Evolutionary conservation across 2,113 vertebrate genomes (phyloP).

Genomic region (Neogale vison): DNA sequence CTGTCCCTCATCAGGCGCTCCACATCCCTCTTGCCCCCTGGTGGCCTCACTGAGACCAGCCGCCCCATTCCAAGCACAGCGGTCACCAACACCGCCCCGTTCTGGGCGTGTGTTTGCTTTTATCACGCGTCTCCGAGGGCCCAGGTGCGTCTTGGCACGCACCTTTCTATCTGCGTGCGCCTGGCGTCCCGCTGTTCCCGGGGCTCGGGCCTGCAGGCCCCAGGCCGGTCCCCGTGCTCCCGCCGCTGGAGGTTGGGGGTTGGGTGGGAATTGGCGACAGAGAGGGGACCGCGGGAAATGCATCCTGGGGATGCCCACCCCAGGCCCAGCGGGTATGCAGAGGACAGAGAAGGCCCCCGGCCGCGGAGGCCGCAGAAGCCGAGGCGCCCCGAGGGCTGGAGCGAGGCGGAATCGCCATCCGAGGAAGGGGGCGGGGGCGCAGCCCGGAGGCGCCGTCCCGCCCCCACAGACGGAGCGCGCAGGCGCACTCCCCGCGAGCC

Average conservation of each 20-base stretch:
- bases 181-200: not conserved
- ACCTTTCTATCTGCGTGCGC: not conserved
- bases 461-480: slow-evolving; percentile 68
- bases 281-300: not conserved
- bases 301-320: not conserved
- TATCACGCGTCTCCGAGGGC: not conserved
- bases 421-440: not conserved
- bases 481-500: slow-evolving; percentile 56
- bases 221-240: not conserved
- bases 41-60: slow-evolving; percentile 30
- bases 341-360: not conserved
- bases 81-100: not conserved
- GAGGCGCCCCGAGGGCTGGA: accelerated
- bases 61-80: accelerated
- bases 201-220: not conserved
- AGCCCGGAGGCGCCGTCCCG: not conserved
- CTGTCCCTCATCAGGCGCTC: not conserved
- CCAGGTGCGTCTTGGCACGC: not conserved
- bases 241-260: not conserved
- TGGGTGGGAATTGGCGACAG: not conserved
- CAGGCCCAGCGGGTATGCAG: not conserved
- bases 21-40: slow-evolving; percentile 62
- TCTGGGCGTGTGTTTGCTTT: not conserved
- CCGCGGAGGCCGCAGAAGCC: not conserved
- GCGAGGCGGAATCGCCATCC: accelerated